Evolutionary conservation across 2,797 vertebrate species (phyloP).

Genomic region (Poecile montanus): DNA sequence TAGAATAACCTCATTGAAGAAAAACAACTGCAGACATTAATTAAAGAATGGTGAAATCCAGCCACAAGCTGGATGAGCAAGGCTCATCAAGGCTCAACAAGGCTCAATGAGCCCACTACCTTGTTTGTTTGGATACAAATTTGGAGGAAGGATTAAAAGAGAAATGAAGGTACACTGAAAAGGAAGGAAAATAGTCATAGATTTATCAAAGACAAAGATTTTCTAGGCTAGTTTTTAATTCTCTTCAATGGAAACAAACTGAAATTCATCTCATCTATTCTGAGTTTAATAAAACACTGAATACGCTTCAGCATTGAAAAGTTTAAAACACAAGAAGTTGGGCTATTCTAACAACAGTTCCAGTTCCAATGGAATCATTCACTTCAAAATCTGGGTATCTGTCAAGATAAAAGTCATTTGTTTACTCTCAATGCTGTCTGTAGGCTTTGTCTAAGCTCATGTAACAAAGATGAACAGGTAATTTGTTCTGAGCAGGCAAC

Average conservation of each 20-base stretch:
- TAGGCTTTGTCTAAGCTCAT: not conserved
- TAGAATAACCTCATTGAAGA: not conserved
- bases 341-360: not conserved
- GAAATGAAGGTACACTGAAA: not conserved
- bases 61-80: no score
- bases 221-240: not conserved
- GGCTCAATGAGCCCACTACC: not conserved
- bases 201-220: not conserved
- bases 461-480: not conserved
- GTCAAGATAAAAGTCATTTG: not conserved
- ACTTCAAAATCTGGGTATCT: not conserved
- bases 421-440: not conserved
- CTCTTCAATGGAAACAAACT: not conserved
- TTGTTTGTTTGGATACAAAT: not conserved
- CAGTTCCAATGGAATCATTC: not conserved
- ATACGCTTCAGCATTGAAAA: accelerated
- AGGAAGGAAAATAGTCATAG: not conserved
- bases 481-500: not conserved
- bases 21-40: not conserved
- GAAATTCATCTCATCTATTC: not conserved
- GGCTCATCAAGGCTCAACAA: no score
- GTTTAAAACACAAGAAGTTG: not conserved
- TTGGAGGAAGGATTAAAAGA: not conserved
- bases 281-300: not conserved
- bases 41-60: not conserved